Conservation (phyloP, 2,797 vertebrate species). For the Steatocranus sp. region DNA sequence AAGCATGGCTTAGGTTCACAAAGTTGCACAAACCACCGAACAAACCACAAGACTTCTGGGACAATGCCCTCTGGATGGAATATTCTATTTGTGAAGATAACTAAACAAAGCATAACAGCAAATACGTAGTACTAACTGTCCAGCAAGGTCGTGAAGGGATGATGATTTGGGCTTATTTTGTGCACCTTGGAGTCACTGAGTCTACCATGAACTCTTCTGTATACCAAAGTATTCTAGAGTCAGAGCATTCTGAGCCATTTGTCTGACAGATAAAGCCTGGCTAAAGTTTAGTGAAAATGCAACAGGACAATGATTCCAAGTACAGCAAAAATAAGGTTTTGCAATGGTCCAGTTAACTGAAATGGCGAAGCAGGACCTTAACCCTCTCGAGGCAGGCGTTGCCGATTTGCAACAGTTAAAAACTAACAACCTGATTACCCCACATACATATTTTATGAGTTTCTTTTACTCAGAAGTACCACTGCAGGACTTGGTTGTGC, state of each 20-base stretch:
- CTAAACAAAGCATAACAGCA: neutral
- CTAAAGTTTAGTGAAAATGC: neutral
- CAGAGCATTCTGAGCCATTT: neutral
- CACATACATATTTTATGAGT: no score
- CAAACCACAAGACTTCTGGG: neutral
- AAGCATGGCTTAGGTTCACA: neutral
- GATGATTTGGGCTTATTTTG: neutral
- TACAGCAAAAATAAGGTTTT: neutral
- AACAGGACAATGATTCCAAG: neutral
- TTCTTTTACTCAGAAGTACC: no score
- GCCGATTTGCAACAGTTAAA: no score
- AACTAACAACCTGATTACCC: no score
- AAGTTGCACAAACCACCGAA: neutral
- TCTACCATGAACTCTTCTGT: neutral
- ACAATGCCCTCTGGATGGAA: neutral
- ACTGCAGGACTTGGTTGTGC: no score
- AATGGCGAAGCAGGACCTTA: neutral
- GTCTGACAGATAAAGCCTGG: neutral
- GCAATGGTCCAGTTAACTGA: neutral
- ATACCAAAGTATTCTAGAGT: neutral
- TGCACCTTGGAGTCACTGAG: neutral
- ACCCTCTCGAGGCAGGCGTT: no score
- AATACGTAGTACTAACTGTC: rapidly evolving
- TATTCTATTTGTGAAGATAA: neutral
- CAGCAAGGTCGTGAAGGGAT: neutral